Evolutionary conservation across 2,888 invertebrate species (phyloP), one percentile per base, ranked within the genome.

Genomic region (Drosophila barbarae): DNA sequence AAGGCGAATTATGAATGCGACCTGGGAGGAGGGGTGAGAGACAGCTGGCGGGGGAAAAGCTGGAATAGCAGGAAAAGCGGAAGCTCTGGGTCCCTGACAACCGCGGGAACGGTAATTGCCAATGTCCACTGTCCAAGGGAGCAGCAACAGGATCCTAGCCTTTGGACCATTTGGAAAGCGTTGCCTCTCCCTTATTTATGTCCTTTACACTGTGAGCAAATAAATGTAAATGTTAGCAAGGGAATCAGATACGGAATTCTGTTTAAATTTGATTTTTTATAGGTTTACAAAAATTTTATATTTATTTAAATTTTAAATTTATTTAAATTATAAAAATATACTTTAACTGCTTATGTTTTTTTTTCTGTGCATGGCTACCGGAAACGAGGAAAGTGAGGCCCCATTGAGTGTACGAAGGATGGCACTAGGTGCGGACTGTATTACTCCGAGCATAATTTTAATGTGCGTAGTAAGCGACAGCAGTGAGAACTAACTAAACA

Each of bases 61-160:
- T 18, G 46, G 5, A 46, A 46, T 30, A 18, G 46, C 26, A 18
- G 42, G 41, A 38, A 34, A 35, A 21, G 49, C 60, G 51, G 67
- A 52, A 47, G 35, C 41, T 57, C 51, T 44, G 68, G 41, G 36
- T 72, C 74, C 77, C 72, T 77, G 77, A 80, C 77, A 78, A 77
- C 77, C 77, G 74, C 76, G 76, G 68, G 69, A 77, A 76, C 78
- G 77, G 76, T 80, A 78, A 78, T 78, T 76, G 74, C 74, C 77
- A 78, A 77, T 78, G 78, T 78, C 77, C 78, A 76, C 72, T 77
- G 73, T 54, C 78, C 66, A 72, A 51, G 67, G 41, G 64, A 59
- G 44, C 36, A 41, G 56, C 39, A 60, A 35, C 32, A 58, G 42
- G 26, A 46, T 28, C 47, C 58, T 52, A 53, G 58, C 49, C 66